Evolutionary conservation across 1,140 invertebrate genomes (phyloP).

Genomic region (Ceratosolen fusciceps): DNA sequence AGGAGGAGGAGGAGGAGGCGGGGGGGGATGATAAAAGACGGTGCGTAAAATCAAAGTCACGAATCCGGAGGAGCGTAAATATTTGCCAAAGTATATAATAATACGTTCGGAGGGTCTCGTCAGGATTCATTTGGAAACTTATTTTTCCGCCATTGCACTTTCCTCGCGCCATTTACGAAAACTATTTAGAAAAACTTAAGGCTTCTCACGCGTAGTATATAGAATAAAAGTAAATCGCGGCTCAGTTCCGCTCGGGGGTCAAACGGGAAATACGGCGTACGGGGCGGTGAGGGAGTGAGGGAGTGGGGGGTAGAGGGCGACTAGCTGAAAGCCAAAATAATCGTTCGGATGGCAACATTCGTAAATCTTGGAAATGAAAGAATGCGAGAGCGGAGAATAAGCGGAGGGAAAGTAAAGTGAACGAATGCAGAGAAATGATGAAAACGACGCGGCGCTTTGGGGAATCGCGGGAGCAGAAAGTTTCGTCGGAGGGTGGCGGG

Average conservation of each 20-base stretch:
- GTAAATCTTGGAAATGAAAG: not conserved
- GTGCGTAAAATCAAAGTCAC: slow-evolving; percentile 6
- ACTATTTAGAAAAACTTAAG: not conserved
- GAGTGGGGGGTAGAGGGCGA: too few relatives aligned
- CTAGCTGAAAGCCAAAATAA: not conserved
- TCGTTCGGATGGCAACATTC: not conserved
- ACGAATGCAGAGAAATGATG: not conserved
- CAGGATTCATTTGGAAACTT: slow-evolving; percentile 44
- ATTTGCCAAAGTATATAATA: slow-evolving; percentile 46
- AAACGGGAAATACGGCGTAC: not conserved
- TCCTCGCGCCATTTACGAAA: slow-evolving; percentile 14
- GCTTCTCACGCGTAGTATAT: not conserved
- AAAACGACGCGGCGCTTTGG: not conserved
- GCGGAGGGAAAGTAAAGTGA: not conserved
- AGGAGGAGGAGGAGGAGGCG: too few relatives aligned
- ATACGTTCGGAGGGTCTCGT: slow-evolving; percentile 43
- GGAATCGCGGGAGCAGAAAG: slow-evolving; percentile 42
- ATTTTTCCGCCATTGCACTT: slow-evolving; percentile 49
- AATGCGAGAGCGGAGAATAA: not conserved
- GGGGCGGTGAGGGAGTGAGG: too few relatives aligned
- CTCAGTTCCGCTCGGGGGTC: not conserved
- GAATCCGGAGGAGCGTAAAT: slow-evolving; percentile 25
- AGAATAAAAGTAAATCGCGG: not conserved
- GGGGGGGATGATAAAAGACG: too few relatives aligned
- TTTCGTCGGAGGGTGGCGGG: not conserved